phyloP scores from a whole-genome alignment of 2,797 vertebrate species.

The Eulemur albifrons region DNA sequence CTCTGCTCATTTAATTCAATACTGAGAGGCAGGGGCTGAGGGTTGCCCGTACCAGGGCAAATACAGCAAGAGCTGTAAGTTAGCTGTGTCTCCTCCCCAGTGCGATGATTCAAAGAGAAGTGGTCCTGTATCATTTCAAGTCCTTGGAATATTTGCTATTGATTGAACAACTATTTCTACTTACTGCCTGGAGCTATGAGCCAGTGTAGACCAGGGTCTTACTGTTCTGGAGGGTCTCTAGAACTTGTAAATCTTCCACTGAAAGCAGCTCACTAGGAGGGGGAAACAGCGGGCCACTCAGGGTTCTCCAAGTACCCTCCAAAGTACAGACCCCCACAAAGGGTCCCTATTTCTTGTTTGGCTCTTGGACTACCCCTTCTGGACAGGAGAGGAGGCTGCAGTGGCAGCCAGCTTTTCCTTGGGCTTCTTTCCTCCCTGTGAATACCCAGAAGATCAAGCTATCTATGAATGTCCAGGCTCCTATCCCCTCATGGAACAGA shows the following conservation, averaged over 20 bases:
- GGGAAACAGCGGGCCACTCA: background rate
- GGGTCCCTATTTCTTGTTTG: background rate
- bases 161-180: background rate
- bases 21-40: background rate
- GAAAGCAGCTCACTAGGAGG: background rate
- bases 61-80: background rate
- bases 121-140: background rate
- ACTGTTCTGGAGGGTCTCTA: background rate
- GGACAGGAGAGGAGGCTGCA: background rate
- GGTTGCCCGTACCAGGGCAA: background rate
- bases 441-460: background rate
- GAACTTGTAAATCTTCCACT: background rate
- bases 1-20: constrained; percentile 4
- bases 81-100: background rate
- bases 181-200: background rate
- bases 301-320: background rate
- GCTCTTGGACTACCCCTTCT: background rate
- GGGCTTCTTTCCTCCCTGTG: background rate
- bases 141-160: background rate
- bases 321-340: background rate
- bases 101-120: background rate
- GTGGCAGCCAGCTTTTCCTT: background rate
- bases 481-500: background rate
- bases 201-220: background rate
- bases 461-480: background rate